Base-by-base conservation (phyloP, 2,888 invertebrate genomes). In the Eubasilissa splendida region DNA sequence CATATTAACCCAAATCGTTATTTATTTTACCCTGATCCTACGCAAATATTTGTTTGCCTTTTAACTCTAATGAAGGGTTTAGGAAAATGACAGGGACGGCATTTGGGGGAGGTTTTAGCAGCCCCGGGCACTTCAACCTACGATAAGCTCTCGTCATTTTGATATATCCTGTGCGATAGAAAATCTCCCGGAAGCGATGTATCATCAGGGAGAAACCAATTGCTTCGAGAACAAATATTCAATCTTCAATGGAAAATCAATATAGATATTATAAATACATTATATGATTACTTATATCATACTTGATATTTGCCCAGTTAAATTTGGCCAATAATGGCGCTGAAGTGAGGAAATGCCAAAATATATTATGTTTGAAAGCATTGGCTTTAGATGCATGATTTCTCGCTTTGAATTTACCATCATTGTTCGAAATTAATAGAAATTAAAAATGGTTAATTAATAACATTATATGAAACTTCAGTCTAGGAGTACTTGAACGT, bases 101-200 rank as follows among this genome's bases (percentile, higher is more conserved):
- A 53, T 71, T 54, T 11, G 54, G 71, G 68, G 71, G 53, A 53
- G 53, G 54, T 53, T 71, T 71, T 33, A 71, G 14, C 54, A 9
- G 53, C 71, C 71, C 53, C 22, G 54, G 71, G 71, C 71, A 71
- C 22, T 71, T 31, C 53, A 71, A 54, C 33, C 33, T 54, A 68
- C 50, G 54, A 71, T 71, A 71, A 71, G 71, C 53, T 71, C 71
- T 22, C 71, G 14, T 71, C 71, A n/a, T 53, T 71, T 22, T 22
- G 71, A 54, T 54, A 11, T 56, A 54, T 71, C 54, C 53, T 22
- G 56, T 31, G 53, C 54, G 10, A 8, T 33, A 50, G 54, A 53
- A 71, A 53, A 54, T 14, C 54, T 53, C 22, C 22, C 56, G 71
- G 71, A 71, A 54, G 71, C 54, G 71, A 53, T 54, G 54, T 54